Evolutionary conservation across 2,113 vertebrate genomes (phyloP), one percentile per base, ranked within the genome.

Genomic region (Campylorhamphus procurvoides): DNA sequence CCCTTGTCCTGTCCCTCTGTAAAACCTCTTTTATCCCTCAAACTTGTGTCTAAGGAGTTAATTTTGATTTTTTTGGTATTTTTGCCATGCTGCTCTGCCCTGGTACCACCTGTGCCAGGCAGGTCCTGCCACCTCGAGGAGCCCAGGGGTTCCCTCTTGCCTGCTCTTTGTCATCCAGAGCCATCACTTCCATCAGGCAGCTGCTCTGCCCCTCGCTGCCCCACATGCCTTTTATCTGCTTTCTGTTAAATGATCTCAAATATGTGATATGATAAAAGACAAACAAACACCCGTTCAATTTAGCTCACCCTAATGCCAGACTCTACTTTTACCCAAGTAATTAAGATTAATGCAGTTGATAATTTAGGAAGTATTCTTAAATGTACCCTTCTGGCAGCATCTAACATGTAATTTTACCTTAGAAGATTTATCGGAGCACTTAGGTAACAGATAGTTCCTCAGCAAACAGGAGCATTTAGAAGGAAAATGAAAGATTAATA

Each of bases 321-420:
- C 96, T 97, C 96, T 84, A 91, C 97, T 98, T 96, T 97, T 95
- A 87, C 97, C 89, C 10, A 95, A 98, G 98, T 98, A 98, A 98
- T 98, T 98, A 98, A 98, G 98, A 98, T 98, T 97, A 98, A 98
- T 98, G 98, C 97, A 96, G 96, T 89, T 91, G 98, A 98, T 98
- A 98, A 97, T 93, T 94, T 83, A 84, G 81, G 42, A 81, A 35
- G 94, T 86, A 91, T 97, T 97, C 97, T 97, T 97, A 97, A 96
- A 97, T 96, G 75, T 87, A 78, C 96, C 97, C 97, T 97, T 62
- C 94, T 94, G 97, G 97, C 97, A 94, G 28, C 92, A 84, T 93
- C 96, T 6, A 88, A 95, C 97, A 89, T 98, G 97, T 97, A 97
- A 96, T 95, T 97, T 97, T 97, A 98, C 98, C 98, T 96, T 96